Percentiles rank a stretch among this genome's conserved stretches.
These are phyloP conservation scores for Dryocosmus kuriphilus DNA, from an alignment of 2,888 invertebrate genomes.

Conservation along the genomic window DNA sequence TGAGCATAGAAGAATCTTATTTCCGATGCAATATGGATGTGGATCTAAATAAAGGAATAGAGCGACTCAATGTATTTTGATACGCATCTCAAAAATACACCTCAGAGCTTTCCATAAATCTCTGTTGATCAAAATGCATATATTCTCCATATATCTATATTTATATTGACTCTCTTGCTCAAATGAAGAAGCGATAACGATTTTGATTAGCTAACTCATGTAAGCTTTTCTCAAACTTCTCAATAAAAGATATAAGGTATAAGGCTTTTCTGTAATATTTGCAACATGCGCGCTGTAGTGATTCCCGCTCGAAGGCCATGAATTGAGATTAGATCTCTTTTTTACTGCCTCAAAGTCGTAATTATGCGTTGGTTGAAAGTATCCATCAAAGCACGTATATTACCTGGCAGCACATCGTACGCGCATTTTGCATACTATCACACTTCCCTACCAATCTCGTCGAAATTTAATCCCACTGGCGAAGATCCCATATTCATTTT, in stretches of 20 bases:
- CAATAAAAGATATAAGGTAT: not conserved
- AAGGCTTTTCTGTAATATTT: not conserved
- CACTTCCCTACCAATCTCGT: not conserved
- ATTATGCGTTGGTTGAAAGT: not conserved
- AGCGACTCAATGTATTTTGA: not conserved
- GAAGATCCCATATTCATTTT: conserved; percentile 3
- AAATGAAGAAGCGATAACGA: too few relatives aligned
- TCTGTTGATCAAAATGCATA: not conserved
- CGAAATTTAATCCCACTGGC: conserved; percentile 6
- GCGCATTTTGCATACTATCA: not conserved
- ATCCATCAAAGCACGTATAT: not conserved
- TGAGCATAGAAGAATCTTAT: not conserved
- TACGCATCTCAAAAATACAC: not conserved
- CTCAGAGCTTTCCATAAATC: not conserved
- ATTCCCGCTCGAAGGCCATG: not conserved
- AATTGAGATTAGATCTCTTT: not conserved
- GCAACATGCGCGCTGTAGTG: not conserved
- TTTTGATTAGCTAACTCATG: not conserved
- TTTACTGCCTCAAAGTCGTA: not conserved
- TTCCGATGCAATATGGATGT: not conserved
- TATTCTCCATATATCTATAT: not conserved
- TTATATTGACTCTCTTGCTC: not conserved
- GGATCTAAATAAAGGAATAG: not conserved
- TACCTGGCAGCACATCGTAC: not conserved
- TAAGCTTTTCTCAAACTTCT: not conserved